phyloP scores from a whole-genome alignment of 2,113 vertebrate species.

The Lepus timidus region DNA sequence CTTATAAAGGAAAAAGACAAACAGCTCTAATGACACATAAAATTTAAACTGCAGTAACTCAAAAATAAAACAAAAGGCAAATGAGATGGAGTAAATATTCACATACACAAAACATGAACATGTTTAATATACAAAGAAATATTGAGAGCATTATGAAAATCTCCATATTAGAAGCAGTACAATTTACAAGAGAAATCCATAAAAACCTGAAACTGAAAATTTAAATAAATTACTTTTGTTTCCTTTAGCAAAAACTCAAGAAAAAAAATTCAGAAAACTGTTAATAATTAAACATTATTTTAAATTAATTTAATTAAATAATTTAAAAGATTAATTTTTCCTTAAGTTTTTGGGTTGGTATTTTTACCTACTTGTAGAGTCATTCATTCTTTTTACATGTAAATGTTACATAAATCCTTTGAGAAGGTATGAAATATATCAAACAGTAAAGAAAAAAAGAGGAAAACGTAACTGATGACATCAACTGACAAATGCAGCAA shows the following conservation, averaged over 20 bases:
- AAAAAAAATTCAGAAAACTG: not conserved
- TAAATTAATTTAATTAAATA: not conserved
- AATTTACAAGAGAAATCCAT: conserved; percentile 15
- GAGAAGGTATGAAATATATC: conserved; percentile 22
- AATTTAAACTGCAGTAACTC: conserved; percentile 21
- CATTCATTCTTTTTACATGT: not conserved
- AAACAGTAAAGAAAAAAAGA: not conserved
- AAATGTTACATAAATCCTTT: not conserved
- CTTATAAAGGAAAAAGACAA: not conserved
- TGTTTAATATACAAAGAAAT: not conserved
- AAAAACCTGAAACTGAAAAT: not conserved
- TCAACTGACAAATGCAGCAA: not conserved
- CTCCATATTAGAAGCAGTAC: not conserved
- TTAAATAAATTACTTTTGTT: conserved; percentile 29
- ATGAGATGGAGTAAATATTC: not conserved
- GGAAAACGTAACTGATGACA: not conserved
- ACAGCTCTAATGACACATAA: not conserved
- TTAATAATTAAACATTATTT: not conserved
- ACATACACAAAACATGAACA: conserved; percentile 13
- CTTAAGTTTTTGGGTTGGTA: not conserved
- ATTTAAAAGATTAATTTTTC: not conserved
- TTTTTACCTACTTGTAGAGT: not conserved
- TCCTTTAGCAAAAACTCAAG: not conserved
- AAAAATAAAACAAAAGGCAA: conserved; percentile 16
- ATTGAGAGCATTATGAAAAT: conserved; percentile 3